Evolutionary conservation across 2,888 invertebrate genomes (phyloP), one percentile per base, ranked within the genome.

Genomic region (Orthosia gracilis): DNA sequence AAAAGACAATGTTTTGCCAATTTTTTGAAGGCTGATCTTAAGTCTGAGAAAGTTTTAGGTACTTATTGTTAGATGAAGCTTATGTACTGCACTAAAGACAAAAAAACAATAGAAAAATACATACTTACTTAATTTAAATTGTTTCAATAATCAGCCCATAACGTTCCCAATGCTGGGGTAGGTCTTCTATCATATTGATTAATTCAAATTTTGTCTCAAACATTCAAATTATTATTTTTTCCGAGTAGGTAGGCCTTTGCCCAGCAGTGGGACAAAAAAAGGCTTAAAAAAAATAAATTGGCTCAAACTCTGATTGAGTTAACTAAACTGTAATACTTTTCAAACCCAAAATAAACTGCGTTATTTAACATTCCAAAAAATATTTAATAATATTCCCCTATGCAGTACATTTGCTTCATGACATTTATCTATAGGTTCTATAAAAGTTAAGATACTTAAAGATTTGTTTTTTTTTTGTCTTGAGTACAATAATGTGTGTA

Each of bases 1-100:
- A 88, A 93, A 94, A 94, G 94, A 94, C 92, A 92, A 90, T 89
- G 89, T 92, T 91, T 92, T 92, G 93, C 92, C 92, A 91, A 91
- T 89, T 86, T 89, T 83, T 87, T 86, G 69, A 94, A 95, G 95
- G 93, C 95, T 94, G 94, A 94, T 87, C 71, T 63, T 71, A 92
- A 94, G 95, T 94, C 94, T 94, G 94, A 93, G 85, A 88, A 78
- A 86, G 70, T 76, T 65, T 84, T 81, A 74, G 84, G 85, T 91
- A 91, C 89, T 90, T 89, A 88, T 90, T 91, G 90, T 90, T 89
- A 77, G 85, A 74, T 78, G 88, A 85, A 85, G 85, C 83, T 85
- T 74, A 49, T 82, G 81, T 83, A 83, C 79, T 83, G 76, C 76
- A 50, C 15, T 47, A n/a, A 57, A 64, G 13, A 58, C 13, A 4